phyloP scores from a whole-genome alignment of 1,140 invertebrate genomes.

The Neodiprion pinetum region DNA sequence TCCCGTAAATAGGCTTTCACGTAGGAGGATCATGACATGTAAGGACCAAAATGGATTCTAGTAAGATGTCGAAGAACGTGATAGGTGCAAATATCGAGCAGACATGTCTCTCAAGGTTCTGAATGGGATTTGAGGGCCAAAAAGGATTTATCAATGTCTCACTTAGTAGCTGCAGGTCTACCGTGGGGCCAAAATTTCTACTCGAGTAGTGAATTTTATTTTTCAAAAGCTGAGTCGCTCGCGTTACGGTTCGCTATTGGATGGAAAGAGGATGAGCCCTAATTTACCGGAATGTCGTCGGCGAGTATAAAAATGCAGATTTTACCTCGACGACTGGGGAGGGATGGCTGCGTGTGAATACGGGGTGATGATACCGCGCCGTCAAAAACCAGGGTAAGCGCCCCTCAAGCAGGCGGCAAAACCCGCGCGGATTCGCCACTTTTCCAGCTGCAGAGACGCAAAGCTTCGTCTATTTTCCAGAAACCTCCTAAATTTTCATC shows the following conservation, averaged over 20 bases:
- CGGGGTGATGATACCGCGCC: not conserved
- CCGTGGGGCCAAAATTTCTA: no score
- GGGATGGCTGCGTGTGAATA: not conserved
- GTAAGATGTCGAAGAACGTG: no score
- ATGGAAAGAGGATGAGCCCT: not conserved
- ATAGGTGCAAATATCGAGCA: no score
- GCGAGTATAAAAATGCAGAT: not conserved
- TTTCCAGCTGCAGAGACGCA: not conserved
- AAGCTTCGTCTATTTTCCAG: not conserved
- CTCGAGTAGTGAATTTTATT: not conserved
- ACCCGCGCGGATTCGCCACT: not conserved
- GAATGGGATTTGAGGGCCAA: not conserved
- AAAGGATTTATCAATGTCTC: not conserved
- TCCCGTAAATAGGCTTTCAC: no score
- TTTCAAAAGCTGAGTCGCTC: not conserved
- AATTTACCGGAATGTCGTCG: slow-evolving; percentile 5
- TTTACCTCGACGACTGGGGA: not conserved
- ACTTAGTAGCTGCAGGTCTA: no score
- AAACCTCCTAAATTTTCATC: not conserved
- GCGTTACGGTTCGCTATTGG: not conserved
- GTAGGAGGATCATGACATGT: no score
- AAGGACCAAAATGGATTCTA: no score
- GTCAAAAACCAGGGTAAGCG: slow-evolving; percentile 4
- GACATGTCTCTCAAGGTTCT: no score
- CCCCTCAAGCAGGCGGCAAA: not conserved